These are phyloP conservation scores for Myopa testacea DNA, from an alignment of 2,888 invertebrate species.

Conservation along the genomic window DNA sequence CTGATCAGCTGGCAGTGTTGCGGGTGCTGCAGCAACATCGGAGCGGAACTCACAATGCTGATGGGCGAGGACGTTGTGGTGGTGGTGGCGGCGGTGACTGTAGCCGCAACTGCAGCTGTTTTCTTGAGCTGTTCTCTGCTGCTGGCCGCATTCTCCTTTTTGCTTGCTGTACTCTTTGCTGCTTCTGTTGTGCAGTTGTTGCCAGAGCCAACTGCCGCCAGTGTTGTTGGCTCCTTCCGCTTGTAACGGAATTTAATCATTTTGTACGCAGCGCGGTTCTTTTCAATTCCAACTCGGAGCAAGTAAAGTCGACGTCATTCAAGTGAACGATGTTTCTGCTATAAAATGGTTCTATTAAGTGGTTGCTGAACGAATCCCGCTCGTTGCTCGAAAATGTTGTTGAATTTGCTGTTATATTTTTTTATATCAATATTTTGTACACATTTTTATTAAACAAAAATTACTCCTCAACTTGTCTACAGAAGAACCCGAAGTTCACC, in stretches of 20 bases:
- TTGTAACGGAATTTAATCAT: slow-evolving; percentile 79
- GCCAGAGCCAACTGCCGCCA: slow-evolving; percentile 27
- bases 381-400: neutral
- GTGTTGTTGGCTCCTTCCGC: slow-evolving; percentile 71
- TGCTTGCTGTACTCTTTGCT: slow-evolving; percentile 38
- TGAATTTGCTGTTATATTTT: slow-evolving; percentile 16
- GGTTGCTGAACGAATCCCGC: neutral
- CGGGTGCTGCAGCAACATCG: slow-evolving; percentile 53
- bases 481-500: neutral
- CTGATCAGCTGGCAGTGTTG: slow-evolving; percentile 56
- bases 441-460: too few species aligned
- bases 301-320: too few species aligned
- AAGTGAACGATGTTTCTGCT: slow-evolving; percentile 2
- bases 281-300: neutral
- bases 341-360: slow-evolving; percentile 3
- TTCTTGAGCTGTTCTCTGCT: neutral
- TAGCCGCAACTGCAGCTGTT: slow-evolving; percentile 5
- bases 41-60: slow-evolving; percentile 49
- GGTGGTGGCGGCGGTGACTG: slow-evolving; percentile 25
- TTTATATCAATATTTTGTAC: neutral
- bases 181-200: slow-evolving; percentile 31
- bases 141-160: slow-evolving; percentile 32
- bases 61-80: slow-evolving; percentile 42
- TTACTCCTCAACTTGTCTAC: slow-evolving; percentile 9
- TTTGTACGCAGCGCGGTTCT: slow-evolving; percentile 41